Conservation (phyloP, 2,888 invertebrate species). For the Baccha elongata region DNA sequence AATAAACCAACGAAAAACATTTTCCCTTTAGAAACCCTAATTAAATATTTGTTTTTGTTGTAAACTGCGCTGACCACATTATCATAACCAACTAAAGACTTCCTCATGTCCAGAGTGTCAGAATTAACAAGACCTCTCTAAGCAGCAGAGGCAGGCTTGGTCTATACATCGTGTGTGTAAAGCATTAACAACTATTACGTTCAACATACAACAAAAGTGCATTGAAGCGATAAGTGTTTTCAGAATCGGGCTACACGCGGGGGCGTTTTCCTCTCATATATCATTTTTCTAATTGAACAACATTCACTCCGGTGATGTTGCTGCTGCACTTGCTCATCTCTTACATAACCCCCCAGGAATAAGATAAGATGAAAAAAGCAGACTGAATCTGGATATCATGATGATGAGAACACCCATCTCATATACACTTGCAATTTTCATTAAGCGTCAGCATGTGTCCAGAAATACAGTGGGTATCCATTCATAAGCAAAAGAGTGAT, state of each 20-base stretch:
- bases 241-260: slow-evolving; percentile 11
- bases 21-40: too few relatives aligned
- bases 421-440: slow-evolving; percentile 53
- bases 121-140: not conserved
- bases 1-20: not conserved
- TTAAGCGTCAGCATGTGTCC: slow-evolving; percentile 47
- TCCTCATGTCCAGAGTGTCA: slow-evolving; percentile 18
- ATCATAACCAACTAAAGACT: slow-evolving; percentile 20
- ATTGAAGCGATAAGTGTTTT: slow-evolving; percentile 44
- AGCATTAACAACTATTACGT: too few relatives aligned
- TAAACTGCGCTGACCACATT: slow-evolving; percentile 6
- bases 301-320: too few relatives aligned
- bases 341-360: slow-evolving; percentile 46
- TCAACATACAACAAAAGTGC: slow-evolving; percentile 22
- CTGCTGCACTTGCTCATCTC: slow-evolving; percentile 41
- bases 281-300: slow-evolving; percentile 50
- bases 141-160: slow-evolving; percentile 6
- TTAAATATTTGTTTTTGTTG: slow-evolving; percentile 15
- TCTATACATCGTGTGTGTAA: slow-evolving; percentile 24
- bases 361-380: not conserved
- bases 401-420: slow-evolving; percentile 5
- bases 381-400: not conserved
- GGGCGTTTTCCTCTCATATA: slow-evolving; percentile 43
- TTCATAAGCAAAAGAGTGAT: slow-evolving; percentile 3
- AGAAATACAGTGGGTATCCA: slow-evolving; percentile 16